Evolutionary conservation across 2,113 vertebrate genomes (phyloP).

Genomic region (Bubo bubo): DNA sequence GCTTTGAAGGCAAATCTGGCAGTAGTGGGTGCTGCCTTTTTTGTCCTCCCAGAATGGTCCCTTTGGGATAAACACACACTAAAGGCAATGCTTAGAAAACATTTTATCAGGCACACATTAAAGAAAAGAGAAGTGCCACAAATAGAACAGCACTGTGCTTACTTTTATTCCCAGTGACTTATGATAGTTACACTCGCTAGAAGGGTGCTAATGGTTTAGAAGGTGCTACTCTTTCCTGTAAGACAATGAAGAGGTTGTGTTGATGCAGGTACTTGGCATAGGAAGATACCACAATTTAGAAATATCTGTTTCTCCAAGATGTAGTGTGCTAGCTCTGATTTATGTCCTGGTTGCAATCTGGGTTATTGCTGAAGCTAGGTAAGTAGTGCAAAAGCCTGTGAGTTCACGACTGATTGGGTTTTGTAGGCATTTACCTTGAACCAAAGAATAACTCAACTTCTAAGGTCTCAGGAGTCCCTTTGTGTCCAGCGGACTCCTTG

Average conservation of each 20-base stretch:
- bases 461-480: background rate
- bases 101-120: slow-evolving; percentile 68
- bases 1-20: slow-evolving; percentile 73
- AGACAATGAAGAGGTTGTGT: background rate
- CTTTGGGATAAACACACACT: slow-evolving; percentile 72
- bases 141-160: slow-evolving; percentile 38
- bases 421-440: background rate
- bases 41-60: slow-evolving; percentile 63
- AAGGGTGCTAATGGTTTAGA: slow-evolving; percentile 46
- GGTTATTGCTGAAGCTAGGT: background rate
- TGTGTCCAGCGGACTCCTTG: background rate
- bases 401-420: background rate
- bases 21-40: slow-evolving; percentile 62
- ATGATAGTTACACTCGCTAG: background rate
- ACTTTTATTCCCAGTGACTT: slow-evolving; percentile 39
- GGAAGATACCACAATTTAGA: background rate
- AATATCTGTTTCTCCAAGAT: background rate
- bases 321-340: background rate
- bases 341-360: background rate
- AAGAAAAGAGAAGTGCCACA: slow-evolving; percentile 61
- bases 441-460: background rate
- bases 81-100: slow-evolving; percentile 55
- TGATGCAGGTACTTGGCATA: background rate
- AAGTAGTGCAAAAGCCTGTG: background rate
- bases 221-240: slow-evolving; percentile 12